Conservation (phyloP, 1,140 invertebrate species). For the Drosophila erecta region DNA sequence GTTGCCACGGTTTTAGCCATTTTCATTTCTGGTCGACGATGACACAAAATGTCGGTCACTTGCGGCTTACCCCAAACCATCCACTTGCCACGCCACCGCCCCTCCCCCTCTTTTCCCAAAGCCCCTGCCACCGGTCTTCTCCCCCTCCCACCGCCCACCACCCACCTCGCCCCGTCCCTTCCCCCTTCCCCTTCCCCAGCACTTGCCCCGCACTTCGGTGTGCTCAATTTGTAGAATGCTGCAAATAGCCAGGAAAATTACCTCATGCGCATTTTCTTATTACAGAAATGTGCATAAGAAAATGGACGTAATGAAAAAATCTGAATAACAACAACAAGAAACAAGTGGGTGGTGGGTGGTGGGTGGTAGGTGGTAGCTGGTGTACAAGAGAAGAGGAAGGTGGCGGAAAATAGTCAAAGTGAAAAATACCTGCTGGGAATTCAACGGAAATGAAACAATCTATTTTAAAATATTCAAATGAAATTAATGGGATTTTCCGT, state of each 20-base stretch:
- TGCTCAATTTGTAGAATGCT: slow-evolving; percentile 71
- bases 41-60: slow-evolving; percentile 80
- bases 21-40: slow-evolving; percentile 75
- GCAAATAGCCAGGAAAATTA: slow-evolving; percentile 81
- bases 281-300: slow-evolving; percentile 80
- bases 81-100: neutral
- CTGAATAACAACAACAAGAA: slow-evolving; percentile 26
- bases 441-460: slow-evolving; percentile 24
- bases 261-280: slow-evolving; percentile 82
- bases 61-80: slow-evolving; percentile 64
- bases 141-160: too few species aligned
- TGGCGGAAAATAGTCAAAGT: neutral
- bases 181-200: neutral
- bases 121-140: neutral
- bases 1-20: slow-evolving; percentile 74
- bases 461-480: slow-evolving; percentile 21
- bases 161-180: too few species aligned
- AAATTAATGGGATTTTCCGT: slow-evolving; percentile 7
- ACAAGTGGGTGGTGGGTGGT: too few species aligned
- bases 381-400: neutral
- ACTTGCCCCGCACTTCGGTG: neutral
- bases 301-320: slow-evolving; percentile 78
- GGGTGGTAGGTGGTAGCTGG: neutral
- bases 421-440: slow-evolving; percentile 12
- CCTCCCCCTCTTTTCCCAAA: neutral